Percentiles rank a stretch among this genome's conserved stretches.
These are phyloP conservation scores for Elysia crispata DNA, from an alignment of 2,888 invertebrate genomes.

Conservation along the genomic window DNA sequence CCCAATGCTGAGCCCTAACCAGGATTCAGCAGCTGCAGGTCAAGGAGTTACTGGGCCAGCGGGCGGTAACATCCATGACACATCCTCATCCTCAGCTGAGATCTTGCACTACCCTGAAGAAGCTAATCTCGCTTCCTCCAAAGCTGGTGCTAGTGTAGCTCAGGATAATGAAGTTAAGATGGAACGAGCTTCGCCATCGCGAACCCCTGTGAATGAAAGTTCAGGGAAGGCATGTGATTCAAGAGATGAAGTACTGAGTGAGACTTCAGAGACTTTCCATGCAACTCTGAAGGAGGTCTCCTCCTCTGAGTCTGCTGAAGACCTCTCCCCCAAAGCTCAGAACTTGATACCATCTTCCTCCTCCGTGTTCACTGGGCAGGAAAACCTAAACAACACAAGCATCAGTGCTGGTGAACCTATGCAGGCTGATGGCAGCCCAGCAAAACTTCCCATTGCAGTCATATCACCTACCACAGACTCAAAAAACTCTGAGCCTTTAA, in stretches of 20 bases:
- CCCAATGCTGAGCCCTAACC: conserved; percentile 82
- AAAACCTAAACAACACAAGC: background rate
- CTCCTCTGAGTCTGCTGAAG: background rate
- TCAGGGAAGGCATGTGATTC: background rate
- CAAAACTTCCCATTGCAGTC: no score
- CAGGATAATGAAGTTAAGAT: background rate
- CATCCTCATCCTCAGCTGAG: conserved; percentile 38
- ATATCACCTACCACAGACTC: no score
- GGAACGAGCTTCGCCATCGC: background rate
- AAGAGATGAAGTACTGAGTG: no score
- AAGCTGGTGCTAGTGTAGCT: no score
- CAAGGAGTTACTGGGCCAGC: background rate
- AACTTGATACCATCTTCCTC: conserved; percentile 32
- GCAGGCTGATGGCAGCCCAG: no score
- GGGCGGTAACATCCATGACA: conserved; percentile 12
- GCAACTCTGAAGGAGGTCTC: background rate
- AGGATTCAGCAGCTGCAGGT: conserved; percentile 2
- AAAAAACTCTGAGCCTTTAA: no score
- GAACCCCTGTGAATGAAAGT: background rate
- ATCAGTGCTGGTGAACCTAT: background rate
- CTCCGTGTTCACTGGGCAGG: conserved; percentile 36
- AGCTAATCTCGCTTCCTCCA: background rate
- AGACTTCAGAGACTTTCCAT: background rate
- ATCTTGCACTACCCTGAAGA: conserved; percentile 30
- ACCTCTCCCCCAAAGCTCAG: conserved; percentile 18